Evolutionary conservation across 1,140 invertebrate genomes (phyloP).

Genomic region (Alviniconcha marisindica): DNA sequence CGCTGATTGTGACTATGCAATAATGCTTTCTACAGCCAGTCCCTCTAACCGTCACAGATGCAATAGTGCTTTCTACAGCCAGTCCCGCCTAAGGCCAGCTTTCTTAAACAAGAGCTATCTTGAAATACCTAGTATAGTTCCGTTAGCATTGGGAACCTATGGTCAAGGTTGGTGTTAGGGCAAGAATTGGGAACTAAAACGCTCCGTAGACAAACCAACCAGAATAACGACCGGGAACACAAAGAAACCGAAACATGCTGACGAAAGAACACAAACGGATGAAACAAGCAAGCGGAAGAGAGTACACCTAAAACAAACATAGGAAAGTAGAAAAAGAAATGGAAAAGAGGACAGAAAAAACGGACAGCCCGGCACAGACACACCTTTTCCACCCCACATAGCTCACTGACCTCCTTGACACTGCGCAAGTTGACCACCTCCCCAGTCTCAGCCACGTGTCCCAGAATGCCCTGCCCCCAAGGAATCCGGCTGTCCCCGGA

Average conservation of each 20-base stretch:
- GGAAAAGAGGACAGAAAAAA: neutral
- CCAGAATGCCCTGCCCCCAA: conserved; percentile 91
- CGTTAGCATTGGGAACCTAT: too few relatives aligned
- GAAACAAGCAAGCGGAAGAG: conserved; percentile 2
- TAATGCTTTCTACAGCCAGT: too few relatives aligned
- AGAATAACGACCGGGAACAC: neutral
- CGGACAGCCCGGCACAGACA: neutral
- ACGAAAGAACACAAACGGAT: neutral
- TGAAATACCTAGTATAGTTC: too few relatives aligned
- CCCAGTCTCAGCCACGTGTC: conserved; percentile 93
- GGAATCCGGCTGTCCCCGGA: conserved; percentile 74
- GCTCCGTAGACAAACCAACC: too few relatives aligned
- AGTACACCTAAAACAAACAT: neutral
- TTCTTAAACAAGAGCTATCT: too few relatives aligned
- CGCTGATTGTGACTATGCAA: too few relatives aligned
- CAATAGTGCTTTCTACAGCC: too few relatives aligned
- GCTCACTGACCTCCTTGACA: conserved; percentile 43
- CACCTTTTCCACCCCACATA: neutral
- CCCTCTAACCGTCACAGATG: too few relatives aligned
- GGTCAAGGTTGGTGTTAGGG: neutral
- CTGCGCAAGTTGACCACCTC: conserved; percentile 92
- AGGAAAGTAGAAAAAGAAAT: neutral
- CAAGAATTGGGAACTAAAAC: too few relatives aligned
- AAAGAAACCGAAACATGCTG: conserved; percentile 23
- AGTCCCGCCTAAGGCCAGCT: too few relatives aligned